phyloP scores from a whole-genome alignment of 2,888 invertebrate species.

The Julus scandinavius region DNA sequence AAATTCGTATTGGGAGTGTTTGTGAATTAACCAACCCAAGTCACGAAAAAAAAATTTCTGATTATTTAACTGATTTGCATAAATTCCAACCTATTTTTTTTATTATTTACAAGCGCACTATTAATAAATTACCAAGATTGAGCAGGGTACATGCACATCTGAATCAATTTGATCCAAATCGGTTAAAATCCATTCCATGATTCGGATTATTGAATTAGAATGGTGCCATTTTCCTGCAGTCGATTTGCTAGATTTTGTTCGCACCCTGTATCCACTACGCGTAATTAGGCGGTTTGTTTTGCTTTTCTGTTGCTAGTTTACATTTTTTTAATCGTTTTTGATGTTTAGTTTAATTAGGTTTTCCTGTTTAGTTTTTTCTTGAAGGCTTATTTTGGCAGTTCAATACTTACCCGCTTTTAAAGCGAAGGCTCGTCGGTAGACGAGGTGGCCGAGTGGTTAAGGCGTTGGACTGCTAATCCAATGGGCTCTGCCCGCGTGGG shows the following conservation, averaged over 20 bases:
- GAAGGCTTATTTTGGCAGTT: background rate
- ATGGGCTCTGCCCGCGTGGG: conserved; percentile 1
- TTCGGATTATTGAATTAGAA: too few species aligned
- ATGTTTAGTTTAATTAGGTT: background rate
- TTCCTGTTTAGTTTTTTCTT: background rate
- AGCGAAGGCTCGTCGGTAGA: background rate
- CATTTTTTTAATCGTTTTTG: background rate
- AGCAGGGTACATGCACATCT: too few species aligned
- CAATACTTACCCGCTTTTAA: background rate
- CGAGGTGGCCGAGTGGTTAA: conserved; percentile 33
- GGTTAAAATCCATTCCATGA: too few species aligned
- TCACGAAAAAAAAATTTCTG: too few species aligned
- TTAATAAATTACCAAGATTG: too few species aligned
- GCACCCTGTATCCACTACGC: background rate
- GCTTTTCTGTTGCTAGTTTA: background rate
- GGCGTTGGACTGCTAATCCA: conserved; percentile 19
- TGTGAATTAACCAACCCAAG: too few species aligned
- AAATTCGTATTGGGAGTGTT: too few species aligned
- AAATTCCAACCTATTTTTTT: too few species aligned
- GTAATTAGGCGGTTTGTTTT: background rate
- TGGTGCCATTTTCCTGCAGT: too few species aligned
- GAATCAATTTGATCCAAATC: too few species aligned
- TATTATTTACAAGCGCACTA: too few species aligned
- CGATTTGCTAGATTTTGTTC: background rate
- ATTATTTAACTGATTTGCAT: too few species aligned